Percentiles rank a stretch among this genome's conserved stretches.
These are phyloP conservation scores for Dicentrarchus labrax DNA, from an alignment of 2,113 vertebrate genomes.

Conservation along the genomic window DNA sequence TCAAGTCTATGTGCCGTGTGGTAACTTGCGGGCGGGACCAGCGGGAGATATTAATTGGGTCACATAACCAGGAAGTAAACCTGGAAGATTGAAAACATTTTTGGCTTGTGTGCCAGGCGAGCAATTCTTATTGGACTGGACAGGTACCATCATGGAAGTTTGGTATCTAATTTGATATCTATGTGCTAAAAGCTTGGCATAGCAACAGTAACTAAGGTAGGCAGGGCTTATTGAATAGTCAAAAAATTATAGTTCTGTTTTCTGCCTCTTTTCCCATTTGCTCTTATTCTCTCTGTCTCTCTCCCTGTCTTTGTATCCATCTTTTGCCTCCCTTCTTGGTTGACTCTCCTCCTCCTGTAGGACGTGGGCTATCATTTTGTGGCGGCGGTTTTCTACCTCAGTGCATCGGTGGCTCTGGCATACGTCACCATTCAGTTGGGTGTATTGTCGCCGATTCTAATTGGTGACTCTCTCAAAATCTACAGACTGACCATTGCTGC, in stretches of 20 bases:
- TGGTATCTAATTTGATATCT: too few species aligned
- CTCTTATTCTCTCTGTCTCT: accelerated
- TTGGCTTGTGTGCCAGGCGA: too few species aligned
- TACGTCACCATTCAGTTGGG: not conserved
- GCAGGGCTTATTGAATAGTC: not conserved
- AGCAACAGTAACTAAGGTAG: not conserved
- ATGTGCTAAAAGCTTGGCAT: too few species aligned
- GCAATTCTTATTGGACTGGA: too few species aligned
- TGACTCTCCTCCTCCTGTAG: conserved; percentile 57
- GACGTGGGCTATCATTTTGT: conserved; percentile 83
- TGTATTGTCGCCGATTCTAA: accelerated
- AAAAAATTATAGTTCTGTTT: not conserved
- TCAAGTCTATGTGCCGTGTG: too few species aligned
- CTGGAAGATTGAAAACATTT: too few species aligned
- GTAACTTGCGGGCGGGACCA: too few species aligned
- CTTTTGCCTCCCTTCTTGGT: not conserved
- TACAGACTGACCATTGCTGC: conserved; percentile 84
- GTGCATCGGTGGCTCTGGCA: conserved; percentile 84
- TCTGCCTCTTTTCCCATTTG: not conserved
- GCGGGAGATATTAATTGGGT: too few species aligned
- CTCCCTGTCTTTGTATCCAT: not conserved
- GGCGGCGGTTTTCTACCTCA: conserved; percentile 87
- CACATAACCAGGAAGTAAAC: too few species aligned
- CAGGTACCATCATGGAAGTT: too few species aligned
- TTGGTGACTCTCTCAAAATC: not conserved